Evolutionary conservation across 2,797 vertebrate species (phyloP), one percentile per base, ranked within the genome.

Genomic region (Eleutherodactylus coqui): DNA sequence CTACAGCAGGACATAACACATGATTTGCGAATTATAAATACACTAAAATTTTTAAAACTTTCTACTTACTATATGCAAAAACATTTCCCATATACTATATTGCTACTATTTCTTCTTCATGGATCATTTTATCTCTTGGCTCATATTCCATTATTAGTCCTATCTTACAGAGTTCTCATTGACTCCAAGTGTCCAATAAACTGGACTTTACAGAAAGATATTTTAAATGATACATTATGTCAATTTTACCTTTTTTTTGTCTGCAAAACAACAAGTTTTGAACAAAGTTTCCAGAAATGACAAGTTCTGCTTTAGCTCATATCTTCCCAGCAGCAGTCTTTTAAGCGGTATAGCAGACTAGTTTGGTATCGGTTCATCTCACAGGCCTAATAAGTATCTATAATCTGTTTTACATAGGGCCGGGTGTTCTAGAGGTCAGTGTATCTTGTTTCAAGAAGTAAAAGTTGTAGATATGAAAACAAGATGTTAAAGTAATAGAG

Each of bases 301-400:
- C 34, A 58, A 34, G 45, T 3, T 21, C 21, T 60, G 5, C 5
- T 11, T 47, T 19, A 49, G 5, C 64, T 38, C 21, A 55, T 5
- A 55, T 27, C 47, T 72, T 72, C 49, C 47, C 8, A 38, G 67
- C 16, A 64, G 10, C n/a, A 47, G 17, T 41, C 34, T 10, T 7
- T 11, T 82, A 82, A 82, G n/a, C 34, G 47, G 47, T 82, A n/a
- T 72, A 38, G 29, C 80, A 72, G 80, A 55, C 67, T 38, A 38
- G 34, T 55, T 72, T 82, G 67, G 64, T 55, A 82, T 82, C 24
- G 51, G 21, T 21, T 27, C 36, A 72, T 72, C 45, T 29, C 4
- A 34, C 21, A 43, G 29, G 38, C n/a, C 27, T 76, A 76, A 51
- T 9, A 32, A 2, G 32, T 17, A 45, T 81, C 45, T 5, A 6